Evolutionary conservation across 2,888 invertebrate species (phyloP).

Genomic region (Dicyrtoma fusca): DNA sequence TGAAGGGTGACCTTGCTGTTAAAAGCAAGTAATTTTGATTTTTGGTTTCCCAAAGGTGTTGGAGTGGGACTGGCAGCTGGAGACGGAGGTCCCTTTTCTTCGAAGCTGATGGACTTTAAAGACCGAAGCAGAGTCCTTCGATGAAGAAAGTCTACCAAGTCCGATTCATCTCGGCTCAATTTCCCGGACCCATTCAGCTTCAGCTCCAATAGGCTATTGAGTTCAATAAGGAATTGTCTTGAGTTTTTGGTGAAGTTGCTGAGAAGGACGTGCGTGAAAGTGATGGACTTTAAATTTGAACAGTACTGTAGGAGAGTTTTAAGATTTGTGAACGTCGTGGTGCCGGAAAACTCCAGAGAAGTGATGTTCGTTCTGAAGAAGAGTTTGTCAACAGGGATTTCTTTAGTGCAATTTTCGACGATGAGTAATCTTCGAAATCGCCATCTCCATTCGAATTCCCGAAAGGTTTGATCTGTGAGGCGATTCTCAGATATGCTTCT

Average conservation of each 20-base stretch:
- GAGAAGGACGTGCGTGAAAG: conserved; percentile 4
- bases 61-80: not conserved
- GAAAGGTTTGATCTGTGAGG: not conserved
- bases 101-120: not conserved
- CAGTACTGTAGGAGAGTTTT: not conserved
- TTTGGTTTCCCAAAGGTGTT: too few species aligned
- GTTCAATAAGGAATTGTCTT: not conserved
- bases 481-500: not conserved
- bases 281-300: not conserved
- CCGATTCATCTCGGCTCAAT: not conserved
- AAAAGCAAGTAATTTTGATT: too few species aligned
- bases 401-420: not conserved
- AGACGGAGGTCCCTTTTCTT: too few species aligned
- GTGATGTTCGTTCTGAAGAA: not conserved
- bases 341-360: not conserved
- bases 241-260: not conserved
- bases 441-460: conserved; percentile 8
- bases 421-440: not conserved
- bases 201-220: not conserved
- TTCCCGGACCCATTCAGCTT: not conserved
- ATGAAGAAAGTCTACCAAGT: conserved; percentile 1
- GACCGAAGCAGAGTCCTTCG: not conserved
- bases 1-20: not conserved
- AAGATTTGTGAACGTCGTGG: not conserved
- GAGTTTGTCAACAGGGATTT: not conserved